Base-by-base conservation (phyloP, 2,888 invertebrate species). In the Timema podura region DNA sequence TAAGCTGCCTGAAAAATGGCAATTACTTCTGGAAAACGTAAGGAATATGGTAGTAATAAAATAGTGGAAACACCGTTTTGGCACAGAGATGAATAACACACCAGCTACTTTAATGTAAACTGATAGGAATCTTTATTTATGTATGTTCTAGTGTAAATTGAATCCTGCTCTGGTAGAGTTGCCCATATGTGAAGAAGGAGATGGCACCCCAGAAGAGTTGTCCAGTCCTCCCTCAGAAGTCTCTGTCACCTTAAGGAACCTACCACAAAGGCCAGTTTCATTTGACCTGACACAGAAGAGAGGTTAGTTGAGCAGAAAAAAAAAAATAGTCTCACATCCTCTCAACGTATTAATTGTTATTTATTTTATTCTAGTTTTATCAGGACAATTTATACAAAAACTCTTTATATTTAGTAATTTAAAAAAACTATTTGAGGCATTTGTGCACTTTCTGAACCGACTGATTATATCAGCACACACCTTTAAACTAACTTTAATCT, bases 161-260 rank as follows among this genome's bases (percentile, higher is more conserved):
- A 57, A 67, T 46, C 57, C 67, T 49, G 57, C 85, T 74, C 78
- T 87, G 75, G 85, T 85, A 8, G 87, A 87, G 77, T 86, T 87
- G 77, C 87, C 87, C n/a, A 87, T 88, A 75, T 85, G 86, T 76
- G 88, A 87, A 79, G 68, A 68, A 59, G 61, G 13, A 15, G 68
- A 68, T 1, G 48, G n/a, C 87, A 88, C 81, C 61, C 61, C 87
- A 51, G 86, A 86, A 78, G 86, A 85, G 77, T 86, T 84, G 78
- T 82, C 82, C 70, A 87, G 86, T 79, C 87, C 87, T 3, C 79
- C 80, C 79, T 74, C 76, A 77, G n/a, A 79, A 65, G 54, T 47
- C 45, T 15, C 54, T 51, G 64, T 64, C 11, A 30, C 68, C 15
- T 30, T 9, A 57, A 30, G 48, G n/a, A 70, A n/a, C 46, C 13